Evolutionary conservation across 2,888 invertebrate species (phyloP), one percentile per base, ranked within the genome.

Genomic region (Philaethria dido): DNA sequence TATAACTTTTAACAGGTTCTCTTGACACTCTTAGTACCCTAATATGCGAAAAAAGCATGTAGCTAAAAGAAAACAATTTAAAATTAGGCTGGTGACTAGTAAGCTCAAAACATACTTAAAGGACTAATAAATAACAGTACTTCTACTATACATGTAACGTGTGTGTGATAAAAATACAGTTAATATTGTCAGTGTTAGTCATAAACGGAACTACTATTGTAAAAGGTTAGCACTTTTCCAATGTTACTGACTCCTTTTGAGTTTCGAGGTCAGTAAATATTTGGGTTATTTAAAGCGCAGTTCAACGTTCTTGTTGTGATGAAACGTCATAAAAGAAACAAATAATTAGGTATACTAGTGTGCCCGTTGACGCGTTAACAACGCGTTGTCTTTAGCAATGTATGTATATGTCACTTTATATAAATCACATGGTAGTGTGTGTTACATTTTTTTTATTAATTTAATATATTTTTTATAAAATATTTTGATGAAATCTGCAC

Each of bases 211-310:
- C 55, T 39, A 0, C 55, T 18, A 29, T 25, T 45, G 25, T 18
- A 25, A 18, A 3, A 50, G 29, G 29, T 44, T 60, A 25, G 14
- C 60, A 45, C 60, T 16, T 45, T 29, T n/a, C 29, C 59, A 59
- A 22, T 48, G n/a, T 29, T 16, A 33, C 16, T 22, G 13, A 9
- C 52, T 18, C 42, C 52, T 48, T 25, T 16, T 64, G 20, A 13
- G 29, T 29, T 39, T 22, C 54, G 68, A 60, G 68, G 68, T 68
- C 68, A 68, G 42, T 64, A 33, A 42, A 50, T 60, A 68, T 60
- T 61, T 47, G 44, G 47, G 60, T 39, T 50, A 63, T 18, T 36
- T n/a, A 29, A 20, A 11, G 1, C 18, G 29, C 20, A 20, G 60
- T 60, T 64, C 60, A 64, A 45, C 61, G 64, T 54, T 45, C 64